phyloP scores from a whole-genome alignment of 1,140 invertebrate genomes.

The Temnothorax longispinosus region DNA sequence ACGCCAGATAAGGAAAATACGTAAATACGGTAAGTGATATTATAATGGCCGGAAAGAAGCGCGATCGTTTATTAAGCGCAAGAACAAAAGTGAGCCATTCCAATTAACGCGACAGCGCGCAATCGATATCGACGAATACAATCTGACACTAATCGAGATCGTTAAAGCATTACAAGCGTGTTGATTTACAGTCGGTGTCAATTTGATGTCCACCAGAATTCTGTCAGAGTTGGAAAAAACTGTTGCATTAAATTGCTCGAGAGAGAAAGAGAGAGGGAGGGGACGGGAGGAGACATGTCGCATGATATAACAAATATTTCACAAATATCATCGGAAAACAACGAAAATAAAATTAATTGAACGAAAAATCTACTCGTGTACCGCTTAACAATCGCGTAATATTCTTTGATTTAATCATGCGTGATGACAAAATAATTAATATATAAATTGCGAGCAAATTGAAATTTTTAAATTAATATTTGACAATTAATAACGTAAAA shows the following conservation, averaged over 20 bases:
- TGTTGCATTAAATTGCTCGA: not conserved
- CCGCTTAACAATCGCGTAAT: not conserved
- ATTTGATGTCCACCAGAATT: conserved; percentile 20
- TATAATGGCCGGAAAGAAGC: conserved; percentile 24
- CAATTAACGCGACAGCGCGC: not conserved
- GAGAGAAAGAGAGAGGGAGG: not conserved
- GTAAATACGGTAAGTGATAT: conserved; percentile 19
- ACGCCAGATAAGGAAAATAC: not conserved
- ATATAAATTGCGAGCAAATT: not conserved
- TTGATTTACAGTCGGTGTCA: conserved; percentile 34
- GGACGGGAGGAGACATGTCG: not conserved
- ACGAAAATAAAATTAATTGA: not conserved
- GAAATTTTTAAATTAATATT: not conserved
- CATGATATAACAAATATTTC: conserved; percentile 5
- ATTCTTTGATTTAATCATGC: not conserved
- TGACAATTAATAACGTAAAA: not conserved
- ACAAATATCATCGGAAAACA: not conserved
- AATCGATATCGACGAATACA: conserved; percentile 49
- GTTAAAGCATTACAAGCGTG: conserved; percentile 28
- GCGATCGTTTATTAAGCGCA: not conserved
- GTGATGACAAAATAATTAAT: not conserved
- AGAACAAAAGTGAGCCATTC: conserved; percentile 39
- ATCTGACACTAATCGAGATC: conserved; percentile 46
- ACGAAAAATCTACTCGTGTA: not conserved
- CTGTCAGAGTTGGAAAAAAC: not conserved